Evolutionary conservation across 1,140 invertebrate genomes (phyloP).

Genomic region (Drosophila sturtevanti): DNA sequence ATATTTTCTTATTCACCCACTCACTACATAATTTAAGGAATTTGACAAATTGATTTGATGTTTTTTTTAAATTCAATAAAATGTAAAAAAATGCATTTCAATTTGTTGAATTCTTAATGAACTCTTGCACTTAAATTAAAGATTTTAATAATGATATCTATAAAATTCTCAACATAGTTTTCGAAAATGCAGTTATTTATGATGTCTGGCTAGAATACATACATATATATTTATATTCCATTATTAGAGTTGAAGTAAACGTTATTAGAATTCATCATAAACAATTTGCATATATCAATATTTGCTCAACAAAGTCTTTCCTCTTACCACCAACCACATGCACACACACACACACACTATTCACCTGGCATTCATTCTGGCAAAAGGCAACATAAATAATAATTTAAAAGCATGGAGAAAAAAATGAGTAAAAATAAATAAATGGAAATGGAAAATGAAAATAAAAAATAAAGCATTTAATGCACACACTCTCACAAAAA

Average conservation of each 20-base stretch:
- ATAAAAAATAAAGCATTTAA: constrained; percentile 32
- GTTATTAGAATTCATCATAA: constrained; percentile 30
- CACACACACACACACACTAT: background rate
- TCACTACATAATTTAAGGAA: no score
- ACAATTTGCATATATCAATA: constrained; percentile 34
- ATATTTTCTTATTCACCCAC: no score
- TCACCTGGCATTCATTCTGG: background rate
- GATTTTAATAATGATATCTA: background rate
- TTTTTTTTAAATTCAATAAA: no score
- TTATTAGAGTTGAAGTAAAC: constrained; percentile 12
- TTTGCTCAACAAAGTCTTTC: constrained; percentile 11
- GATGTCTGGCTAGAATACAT: constrained; percentile 10
- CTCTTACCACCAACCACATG: background rate
- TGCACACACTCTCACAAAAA: constrained; percentile 23
- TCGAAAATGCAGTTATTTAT: constrained; percentile 20
- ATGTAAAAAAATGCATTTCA: no score
- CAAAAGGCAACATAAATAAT: constrained; percentile 44
- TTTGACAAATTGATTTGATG: no score
- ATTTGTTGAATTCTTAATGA: background rate
- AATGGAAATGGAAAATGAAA: constrained; percentile 10
- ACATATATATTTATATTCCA: constrained; percentile 20
- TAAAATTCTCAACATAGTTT: background rate
- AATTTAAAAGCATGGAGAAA: constrained; percentile 24
- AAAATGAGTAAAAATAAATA: constrained; percentile 20
- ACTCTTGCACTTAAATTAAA: background rate